These are phyloP conservation scores for Apodemus sylvaticus DNA, from an alignment of 2,113 vertebrate genomes.

Conservation along the genomic window DNA sequence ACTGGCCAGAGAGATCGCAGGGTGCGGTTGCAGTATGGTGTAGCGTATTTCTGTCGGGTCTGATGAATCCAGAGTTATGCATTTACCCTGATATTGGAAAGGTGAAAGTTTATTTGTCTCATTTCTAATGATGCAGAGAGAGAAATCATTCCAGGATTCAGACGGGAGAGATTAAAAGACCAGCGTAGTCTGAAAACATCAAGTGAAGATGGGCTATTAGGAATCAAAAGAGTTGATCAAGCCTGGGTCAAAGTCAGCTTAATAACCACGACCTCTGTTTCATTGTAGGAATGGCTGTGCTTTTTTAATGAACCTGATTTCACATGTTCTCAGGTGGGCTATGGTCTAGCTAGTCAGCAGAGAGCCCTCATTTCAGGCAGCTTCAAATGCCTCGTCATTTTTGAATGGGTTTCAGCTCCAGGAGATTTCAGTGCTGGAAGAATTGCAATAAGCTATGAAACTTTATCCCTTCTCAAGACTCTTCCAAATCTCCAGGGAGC, in stretches of 20 bases:
- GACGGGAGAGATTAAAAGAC: conserved; percentile 64
- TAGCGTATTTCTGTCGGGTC: not conserved
- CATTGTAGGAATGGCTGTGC: not conserved
- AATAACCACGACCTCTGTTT: not conserved
- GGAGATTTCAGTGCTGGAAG: conserved; percentile 76
- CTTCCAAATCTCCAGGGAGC: conserved; percentile 72
- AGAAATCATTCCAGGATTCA: conserved; percentile 45
- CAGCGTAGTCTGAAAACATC: conserved; percentile 35
- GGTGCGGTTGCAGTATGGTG: not conserved
- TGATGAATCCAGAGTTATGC: not conserved
- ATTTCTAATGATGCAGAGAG: conserved; percentile 28
- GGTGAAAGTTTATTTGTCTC: conserved; percentile 44
- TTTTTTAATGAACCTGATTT: not conserved
- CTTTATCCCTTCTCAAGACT: conserved; percentile 73
- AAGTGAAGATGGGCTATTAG: conserved; percentile 46
- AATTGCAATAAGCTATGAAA: conserved; percentile 78
- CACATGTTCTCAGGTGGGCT: conserved; percentile 68
- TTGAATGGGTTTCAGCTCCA: conserved; percentile 73
- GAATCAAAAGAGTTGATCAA: conserved; percentile 62
- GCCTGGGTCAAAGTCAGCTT: conserved; percentile 37
- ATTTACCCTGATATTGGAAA: not conserved
- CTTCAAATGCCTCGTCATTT: conserved; percentile 76
- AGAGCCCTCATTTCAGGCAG: conserved; percentile 64
- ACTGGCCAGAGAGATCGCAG: not conserved
- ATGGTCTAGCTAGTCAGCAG: conserved; percentile 37